phyloP scores from a whole-genome alignment of 1,140 invertebrate species.

The Parasteatoda tepidariorum region DNA sequence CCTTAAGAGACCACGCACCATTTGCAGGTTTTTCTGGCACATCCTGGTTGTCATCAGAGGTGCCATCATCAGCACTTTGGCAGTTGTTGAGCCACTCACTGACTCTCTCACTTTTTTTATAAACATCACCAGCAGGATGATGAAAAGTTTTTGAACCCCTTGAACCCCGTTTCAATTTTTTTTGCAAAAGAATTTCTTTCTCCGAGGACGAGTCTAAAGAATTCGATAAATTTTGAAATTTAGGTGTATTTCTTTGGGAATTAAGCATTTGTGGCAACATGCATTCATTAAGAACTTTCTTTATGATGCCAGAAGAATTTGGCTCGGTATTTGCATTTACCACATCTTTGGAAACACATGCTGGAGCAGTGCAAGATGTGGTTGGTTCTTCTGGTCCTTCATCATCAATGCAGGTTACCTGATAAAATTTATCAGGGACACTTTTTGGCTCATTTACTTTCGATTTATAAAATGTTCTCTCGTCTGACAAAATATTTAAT shows the following conservation, averaged over 20 bases:
- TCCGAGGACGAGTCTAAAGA: not conserved
- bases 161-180: not conserved
- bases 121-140: constrained; percentile 8
- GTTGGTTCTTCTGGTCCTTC: not conserved
- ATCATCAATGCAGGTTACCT: constrained; percentile 46
- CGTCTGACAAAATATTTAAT: constrained; percentile 22
- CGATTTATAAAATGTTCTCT: not conserved
- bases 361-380: not conserved
- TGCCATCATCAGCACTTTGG: constrained; percentile 13
- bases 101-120: constrained; percentile 18
- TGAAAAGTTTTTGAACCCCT: not conserved
- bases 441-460: not conserved
- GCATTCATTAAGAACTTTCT: not conserved
- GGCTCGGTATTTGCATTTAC: not conserved
- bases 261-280: not conserved
- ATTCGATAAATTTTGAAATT: not conserved
- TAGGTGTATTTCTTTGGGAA: not conserved
- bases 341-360: not conserved
- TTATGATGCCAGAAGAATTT: not conserved
- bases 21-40: not conserved
- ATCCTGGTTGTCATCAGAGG: not conserved
- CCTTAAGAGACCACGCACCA: constrained; percentile 16
- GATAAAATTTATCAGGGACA: constrained; percentile 41
- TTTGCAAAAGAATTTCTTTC: not conserved
- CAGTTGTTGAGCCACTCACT: constrained; percentile 51